Evolutionary conservation across 1,140 invertebrate species (phyloP), one percentile per base, ranked within the genome.

Genomic region (Neocloeon triangulifer): DNA sequence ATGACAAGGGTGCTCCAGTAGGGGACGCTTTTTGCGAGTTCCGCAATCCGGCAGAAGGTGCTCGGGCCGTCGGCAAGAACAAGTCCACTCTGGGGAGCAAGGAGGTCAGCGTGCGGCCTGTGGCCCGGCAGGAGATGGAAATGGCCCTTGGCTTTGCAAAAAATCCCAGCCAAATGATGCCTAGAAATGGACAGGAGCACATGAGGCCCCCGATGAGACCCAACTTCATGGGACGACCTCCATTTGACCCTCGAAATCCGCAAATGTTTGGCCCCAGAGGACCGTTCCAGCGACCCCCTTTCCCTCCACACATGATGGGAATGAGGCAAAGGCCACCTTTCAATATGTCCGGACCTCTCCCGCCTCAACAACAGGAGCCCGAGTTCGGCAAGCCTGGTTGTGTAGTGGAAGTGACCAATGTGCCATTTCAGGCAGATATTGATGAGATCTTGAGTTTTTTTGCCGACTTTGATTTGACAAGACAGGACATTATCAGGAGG

Each of bases 21-120:
- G 82, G 84, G 1, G 73, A 84, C 39, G 82, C 78, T 21, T 84
- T 80, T 46, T 79, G 82, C 40, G 81, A 89, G 46, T 89, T 91
- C 46, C 52, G 58, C 7, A 64, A 60, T 10, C 36, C 52, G 0
- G 61, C 66, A 18, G 75, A 86, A 42, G 76, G 76, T 2, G 52
- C 64, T 7, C 53, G 58, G 32, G 82, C 80, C 0, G 39, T 43
- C 0, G 52, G 59, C 0, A 82, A 80, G 44, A 69, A 85, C 46
- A 68, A 70, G 0, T 42, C 62, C 0, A 59, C 61, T 12, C 53
- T 82, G 5, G 75, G 69, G 0, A 62, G 62, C 3, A 63, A 65
- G 30, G 52, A 62, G 1, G 55, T 88, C 1, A 61, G 58, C 0
- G 63, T 89, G 0, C 59, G 66, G 19, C 39, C 72, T 0, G 66